Evolutionary conservation across 2,888 invertebrate species (phyloP).

Genomic region (Nesidiocoris tenuis): DNA sequence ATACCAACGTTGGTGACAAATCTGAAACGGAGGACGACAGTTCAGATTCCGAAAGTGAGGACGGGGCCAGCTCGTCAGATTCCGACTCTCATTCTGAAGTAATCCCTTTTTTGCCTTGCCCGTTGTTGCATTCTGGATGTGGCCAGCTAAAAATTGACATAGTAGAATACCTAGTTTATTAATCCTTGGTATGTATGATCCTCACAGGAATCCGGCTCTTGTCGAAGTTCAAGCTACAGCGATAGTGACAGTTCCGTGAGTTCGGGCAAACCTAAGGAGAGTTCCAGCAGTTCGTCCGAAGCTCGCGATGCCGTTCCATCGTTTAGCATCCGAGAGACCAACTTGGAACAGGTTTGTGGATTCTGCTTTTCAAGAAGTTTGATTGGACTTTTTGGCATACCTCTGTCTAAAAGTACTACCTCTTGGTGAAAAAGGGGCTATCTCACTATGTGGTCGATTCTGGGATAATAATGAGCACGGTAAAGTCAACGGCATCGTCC

Average conservation of each 20-base stretch:
- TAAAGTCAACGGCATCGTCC: no score
- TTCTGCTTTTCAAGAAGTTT: no score
- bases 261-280: conserved; percentile 50
- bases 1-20: conserved; percentile 55
- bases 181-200: no score
- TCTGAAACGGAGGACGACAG: conserved; percentile 57
- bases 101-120: no score
- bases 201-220: conserved; percentile 50
- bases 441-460: no score
- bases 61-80: conserved; percentile 55
- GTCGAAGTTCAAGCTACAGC: conserved; percentile 47
- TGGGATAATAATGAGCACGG: no score
- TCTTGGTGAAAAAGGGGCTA: not conserved
- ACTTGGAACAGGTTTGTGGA: conserved; percentile 57
- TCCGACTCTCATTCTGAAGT: conserved; percentile 57
- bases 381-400: no score
- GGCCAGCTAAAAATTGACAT: no score
- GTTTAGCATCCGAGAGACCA: conserved; percentile 58
- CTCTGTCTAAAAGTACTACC: not conserved
- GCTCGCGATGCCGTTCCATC: conserved; percentile 55
- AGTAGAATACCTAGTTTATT: no score
- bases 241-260: conserved; percentile 50
- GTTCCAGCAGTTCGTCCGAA: conserved; percentile 47
- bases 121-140: no score
- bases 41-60: conserved; percentile 56